Evolutionary conservation across 23 tunicate genomes (phyloP).

Genomic region (Botrylloides violaceus): DNA sequence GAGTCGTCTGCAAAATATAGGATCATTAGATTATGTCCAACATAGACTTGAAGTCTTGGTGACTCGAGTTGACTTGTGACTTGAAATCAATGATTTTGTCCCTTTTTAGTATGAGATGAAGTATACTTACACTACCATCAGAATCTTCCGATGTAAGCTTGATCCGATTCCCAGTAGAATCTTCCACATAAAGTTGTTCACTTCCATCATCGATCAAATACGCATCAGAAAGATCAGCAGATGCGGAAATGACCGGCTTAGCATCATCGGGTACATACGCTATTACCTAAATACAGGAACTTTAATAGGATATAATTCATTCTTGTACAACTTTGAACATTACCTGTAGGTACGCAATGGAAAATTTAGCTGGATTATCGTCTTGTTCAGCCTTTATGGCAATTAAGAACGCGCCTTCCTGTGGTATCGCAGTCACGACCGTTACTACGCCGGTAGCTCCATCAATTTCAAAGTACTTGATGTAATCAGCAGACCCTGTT

Average conservation of each 20-base stretch:
- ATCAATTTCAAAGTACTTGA: constrained; percentile 6
- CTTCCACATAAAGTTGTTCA: neutral
- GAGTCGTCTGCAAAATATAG: neutral
- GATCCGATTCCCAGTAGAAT: neutral
- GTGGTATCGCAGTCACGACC: neutral
- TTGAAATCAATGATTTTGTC: no score
- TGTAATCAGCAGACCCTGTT: constrained; percentile 13
- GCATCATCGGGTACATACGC: constrained; percentile 9
- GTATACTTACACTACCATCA: constrained; percentile 6
- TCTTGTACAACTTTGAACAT: no score
- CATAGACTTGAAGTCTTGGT: no score
- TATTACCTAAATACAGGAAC: neutral
- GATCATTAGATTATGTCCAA: no score
- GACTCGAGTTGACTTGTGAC: no score
- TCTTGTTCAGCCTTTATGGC: constrained; percentile 4
- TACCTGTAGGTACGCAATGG: constrained; percentile 15
- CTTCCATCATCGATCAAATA: neutral
- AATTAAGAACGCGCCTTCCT: neutral
- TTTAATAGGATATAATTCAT: no score
- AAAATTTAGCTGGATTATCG: neutral
- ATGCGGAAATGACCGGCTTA: neutral
- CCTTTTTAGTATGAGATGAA: no score
- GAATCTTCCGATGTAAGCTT: constrained; percentile 7
- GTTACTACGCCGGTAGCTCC: constrained; percentile 6
- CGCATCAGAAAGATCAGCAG: neutral